Percentiles rank a stretch among this genome's conserved stretches.
These are phyloP conservation scores for Amphiura filiformis DNA, from an alignment of 35 echinoderm and acorn worm genomes.

Conservation along the genomic window DNA sequence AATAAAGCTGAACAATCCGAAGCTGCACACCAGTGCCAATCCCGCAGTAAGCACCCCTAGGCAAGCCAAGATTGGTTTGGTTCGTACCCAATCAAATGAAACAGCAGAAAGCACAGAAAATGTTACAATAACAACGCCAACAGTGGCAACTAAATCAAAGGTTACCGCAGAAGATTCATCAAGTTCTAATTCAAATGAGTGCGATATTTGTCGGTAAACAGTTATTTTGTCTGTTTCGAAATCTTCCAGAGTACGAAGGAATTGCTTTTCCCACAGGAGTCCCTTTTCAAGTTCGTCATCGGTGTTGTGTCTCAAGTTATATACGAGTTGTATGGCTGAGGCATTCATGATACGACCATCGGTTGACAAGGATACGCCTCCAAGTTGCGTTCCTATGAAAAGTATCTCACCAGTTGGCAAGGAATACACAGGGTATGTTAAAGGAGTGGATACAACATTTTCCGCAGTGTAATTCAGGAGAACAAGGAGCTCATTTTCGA, in stretches of 20 bases:
- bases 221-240: background rate
- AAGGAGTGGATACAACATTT: background rate
- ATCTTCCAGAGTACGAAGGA: constrained; percentile 19
- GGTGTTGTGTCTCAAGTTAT: background rate
- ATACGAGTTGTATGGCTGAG: background rate
- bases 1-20: constrained; percentile 37
- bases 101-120: constrained; percentile 31
- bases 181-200: constrained; percentile 22
- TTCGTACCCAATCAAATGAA: constrained; percentile 39
- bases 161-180: background rate
- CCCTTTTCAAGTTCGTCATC: background rate
- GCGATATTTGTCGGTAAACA: background rate
- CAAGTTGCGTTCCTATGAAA: background rate
- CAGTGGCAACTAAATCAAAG: constrained; percentile 20
- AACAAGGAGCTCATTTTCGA: background rate
- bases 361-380: background rate
- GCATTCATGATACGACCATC: background rate
- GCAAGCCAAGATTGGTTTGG: constrained; percentile 35
- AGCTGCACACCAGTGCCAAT: constrained; percentile 32
- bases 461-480: background rate
- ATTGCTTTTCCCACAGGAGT: constrained; percentile 55
- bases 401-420: background rate
- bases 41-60: constrained; percentile 31
- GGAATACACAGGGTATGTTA: constrained; percentile 2
- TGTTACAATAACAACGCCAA: background rate